These are phyloP conservation scores for Fulmarus glacialis DNA, from an alignment of 2,113 vertebrate genomes.

Conservation along the genomic window DNA sequence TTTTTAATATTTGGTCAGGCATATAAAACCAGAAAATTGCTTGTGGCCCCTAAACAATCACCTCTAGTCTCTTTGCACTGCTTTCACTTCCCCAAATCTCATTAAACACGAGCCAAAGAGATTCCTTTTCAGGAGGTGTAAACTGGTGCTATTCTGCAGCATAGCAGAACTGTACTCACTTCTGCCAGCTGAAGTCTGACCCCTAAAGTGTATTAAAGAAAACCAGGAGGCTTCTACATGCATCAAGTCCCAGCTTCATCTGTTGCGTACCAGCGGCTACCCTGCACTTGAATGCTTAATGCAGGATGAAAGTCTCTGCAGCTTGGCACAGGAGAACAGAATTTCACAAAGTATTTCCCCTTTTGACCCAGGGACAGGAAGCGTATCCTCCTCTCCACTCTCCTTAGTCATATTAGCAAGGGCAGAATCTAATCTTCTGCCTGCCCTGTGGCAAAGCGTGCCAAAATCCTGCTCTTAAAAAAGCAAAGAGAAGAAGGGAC, in stretches of 20 bases:
- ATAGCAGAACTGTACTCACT: neutral
- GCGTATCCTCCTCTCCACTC: neutral
- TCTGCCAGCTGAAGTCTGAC: neutral
- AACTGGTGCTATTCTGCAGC: neutral
- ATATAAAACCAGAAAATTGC: neutral
- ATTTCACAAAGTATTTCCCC: neutral
- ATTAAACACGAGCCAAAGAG: neutral
- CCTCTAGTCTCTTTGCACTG: neutral
- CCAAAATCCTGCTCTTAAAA: neutral
- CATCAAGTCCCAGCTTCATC: neutral
- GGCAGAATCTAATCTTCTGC: neutral
- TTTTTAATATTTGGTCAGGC: neutral
- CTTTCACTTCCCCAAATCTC: neutral
- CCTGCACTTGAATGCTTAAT: neutral
- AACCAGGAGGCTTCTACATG: neutral
- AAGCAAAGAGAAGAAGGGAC: neutral
- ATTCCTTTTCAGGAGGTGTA: neutral
- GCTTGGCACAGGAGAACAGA: neutral
- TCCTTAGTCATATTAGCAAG: neutral
- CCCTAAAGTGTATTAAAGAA: neutral
- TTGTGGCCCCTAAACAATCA: neutral
- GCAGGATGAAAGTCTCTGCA: no score
- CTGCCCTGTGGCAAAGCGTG: neutral
- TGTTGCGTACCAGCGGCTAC: neutral
- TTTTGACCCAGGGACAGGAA: neutral